These are phyloP conservation scores for Agapornis canus DNA, from an alignment of 2,797 vertebrate species.

Conservation along the genomic window DNA sequence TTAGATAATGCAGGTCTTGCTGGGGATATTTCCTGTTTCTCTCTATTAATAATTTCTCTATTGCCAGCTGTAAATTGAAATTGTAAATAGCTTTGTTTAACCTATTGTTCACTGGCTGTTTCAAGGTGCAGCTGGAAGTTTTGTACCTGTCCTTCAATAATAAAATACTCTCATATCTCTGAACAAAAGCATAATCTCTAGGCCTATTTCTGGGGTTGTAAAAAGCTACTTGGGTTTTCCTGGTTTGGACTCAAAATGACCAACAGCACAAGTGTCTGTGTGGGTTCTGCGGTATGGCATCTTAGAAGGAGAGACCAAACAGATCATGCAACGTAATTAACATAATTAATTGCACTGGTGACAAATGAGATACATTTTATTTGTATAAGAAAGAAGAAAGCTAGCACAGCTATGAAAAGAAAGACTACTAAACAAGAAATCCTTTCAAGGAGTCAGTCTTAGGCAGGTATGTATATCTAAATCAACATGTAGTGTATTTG, in stretches of 20 bases:
- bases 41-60: slow-evolving; percentile 55
- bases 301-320: neutral
- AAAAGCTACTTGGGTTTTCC: neutral
- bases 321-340: neutral
- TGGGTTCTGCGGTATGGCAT: neutral
- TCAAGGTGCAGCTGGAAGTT: neutral
- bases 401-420: neutral
- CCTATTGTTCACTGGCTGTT: neutral
- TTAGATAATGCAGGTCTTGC: slow-evolving; percentile 50
- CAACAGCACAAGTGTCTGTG: neutral
- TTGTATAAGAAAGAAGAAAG: neutral
- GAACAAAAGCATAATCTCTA: neutral
- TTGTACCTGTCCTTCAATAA: neutral
- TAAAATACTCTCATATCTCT: neutral
- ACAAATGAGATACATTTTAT: neutral
- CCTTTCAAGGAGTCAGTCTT: neutral
- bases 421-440: neutral
- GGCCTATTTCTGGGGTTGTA: neutral
- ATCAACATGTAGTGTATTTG: neutral
- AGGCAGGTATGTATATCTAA: neutral
- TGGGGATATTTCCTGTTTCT: slow-evolving; percentile 58
- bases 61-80: neutral
- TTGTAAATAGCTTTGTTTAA: slow-evolving; percentile 40
- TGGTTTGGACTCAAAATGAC: neutral
- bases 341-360: neutral